These are phyloP conservation scores for Muntiacus muntjak DNA, from an alignment of 2,113 vertebrate genomes.

Conservation along the genomic window DNA sequence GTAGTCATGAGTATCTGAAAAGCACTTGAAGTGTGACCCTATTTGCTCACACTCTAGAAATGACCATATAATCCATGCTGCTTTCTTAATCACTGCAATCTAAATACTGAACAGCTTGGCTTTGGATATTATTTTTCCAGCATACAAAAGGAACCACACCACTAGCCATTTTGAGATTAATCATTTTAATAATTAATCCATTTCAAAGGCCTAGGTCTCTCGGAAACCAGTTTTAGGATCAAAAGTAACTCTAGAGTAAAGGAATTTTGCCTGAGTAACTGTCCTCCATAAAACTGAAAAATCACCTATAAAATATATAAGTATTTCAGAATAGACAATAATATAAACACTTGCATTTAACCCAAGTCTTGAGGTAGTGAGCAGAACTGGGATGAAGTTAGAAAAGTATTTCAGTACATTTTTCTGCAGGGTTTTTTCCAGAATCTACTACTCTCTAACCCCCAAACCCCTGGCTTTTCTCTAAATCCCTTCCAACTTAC, in stretches of 20 bases:
- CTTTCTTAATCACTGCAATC: constrained; percentile 48
- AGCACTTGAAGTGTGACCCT: constrained; percentile 42
- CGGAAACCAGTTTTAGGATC: neutral
- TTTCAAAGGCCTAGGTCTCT: neutral
- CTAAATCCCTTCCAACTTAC: neutral
- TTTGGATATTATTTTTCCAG: constrained; percentile 41
- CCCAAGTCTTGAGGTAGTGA: neutral
- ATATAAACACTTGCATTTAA: neutral
- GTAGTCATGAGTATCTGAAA: constrained; percentile 37
- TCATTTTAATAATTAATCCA: neutral
- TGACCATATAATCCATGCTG: constrained; percentile 44
- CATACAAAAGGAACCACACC: constrained; percentile 18
- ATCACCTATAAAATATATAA: neutral
- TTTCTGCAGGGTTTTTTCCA: neutral
- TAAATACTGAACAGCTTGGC: constrained; percentile 51
- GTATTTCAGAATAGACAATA: neutral
- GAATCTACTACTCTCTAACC: neutral
- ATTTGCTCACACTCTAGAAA: constrained; percentile 46
- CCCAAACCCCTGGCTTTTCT: neutral
- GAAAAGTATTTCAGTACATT: neutral
- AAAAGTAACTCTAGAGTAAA: neutral
- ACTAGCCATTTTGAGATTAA: constrained; percentile 26
- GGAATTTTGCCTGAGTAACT: constrained; percentile 1
- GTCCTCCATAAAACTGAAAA: constrained; percentile 8
- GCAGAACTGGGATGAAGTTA: neutral